phyloP scores from a whole-genome alignment of 2,888 invertebrate species.

The Helleia helle region DNA sequence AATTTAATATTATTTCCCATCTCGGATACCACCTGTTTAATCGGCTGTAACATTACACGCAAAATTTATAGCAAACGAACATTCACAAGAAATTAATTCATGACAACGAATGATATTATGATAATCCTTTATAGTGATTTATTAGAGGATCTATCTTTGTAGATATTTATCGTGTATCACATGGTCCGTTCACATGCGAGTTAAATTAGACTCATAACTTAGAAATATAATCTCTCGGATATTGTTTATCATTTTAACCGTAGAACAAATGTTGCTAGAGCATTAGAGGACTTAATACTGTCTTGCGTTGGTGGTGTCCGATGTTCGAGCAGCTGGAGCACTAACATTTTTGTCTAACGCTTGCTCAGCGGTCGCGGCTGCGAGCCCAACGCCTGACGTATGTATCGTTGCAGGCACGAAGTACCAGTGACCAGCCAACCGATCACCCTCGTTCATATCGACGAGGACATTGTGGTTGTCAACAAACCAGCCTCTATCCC shows the following conservation, averaged over 20 bases:
- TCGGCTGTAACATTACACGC: slow-evolving; percentile 17
- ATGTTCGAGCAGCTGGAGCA: background rate
- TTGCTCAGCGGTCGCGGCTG: slow-evolving; percentile 36
- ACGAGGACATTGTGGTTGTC: slow-evolving; percentile 99
- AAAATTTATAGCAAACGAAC: slow-evolving; percentile 17
- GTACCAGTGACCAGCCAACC: slow-evolving; percentile 97
- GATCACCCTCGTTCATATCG: slow-evolving; percentile 97
- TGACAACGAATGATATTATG: background rate
- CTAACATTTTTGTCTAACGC: slow-evolving; percentile 5
- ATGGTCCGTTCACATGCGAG: background rate
- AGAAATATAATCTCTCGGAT: background rate
- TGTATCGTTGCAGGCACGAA: slow-evolving; percentile 92
- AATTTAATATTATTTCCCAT: slow-evolving; percentile 19
- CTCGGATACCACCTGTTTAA: slow-evolving; percentile 19
- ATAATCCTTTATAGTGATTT: slow-evolving; percentile 2
- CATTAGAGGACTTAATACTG: background rate
- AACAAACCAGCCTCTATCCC: slow-evolving; percentile 99
- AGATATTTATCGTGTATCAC: slow-evolving; percentile 2
- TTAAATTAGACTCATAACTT: background rate
- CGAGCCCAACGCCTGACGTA: slow-evolving; percentile 52
- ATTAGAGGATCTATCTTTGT: background rate
- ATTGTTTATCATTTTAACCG: background rate
- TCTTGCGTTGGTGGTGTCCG: background rate
- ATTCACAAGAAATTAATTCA: slow-evolving; percentile 14
- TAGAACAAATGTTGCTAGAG: background rate